phyloP scores from a whole-genome alignment of 2,888 invertebrate species.

The Hydrotaea cyrtoneurina region DNA sequence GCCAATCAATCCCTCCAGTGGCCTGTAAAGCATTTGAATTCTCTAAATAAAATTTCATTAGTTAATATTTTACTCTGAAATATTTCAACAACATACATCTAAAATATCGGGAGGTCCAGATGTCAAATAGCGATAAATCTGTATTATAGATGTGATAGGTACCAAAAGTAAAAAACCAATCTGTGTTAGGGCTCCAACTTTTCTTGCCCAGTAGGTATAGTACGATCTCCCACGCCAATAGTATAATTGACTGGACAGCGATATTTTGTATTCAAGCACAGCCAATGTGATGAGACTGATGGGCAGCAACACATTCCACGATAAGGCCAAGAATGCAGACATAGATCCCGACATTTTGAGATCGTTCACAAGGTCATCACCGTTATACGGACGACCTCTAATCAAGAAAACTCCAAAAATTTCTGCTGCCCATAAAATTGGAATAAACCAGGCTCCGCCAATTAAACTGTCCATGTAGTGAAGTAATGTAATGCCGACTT shows the following conservation, averaged over 20 bases:
- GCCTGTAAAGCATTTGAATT: conserved; percentile 91
- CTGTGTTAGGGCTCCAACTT: conserved; percentile 89
- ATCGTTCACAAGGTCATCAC: conserved; percentile 81
- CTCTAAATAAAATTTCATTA: conserved; percentile 83
- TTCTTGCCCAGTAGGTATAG: conserved; percentile 90
- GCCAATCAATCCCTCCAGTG: conserved; percentile 81
- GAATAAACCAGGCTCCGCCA: conserved; percentile 93
- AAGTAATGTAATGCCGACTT: conserved; percentile 90
- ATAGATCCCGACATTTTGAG: conserved; percentile 82
- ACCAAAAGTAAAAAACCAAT: conserved; percentile 88
- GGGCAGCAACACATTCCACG: conserved; percentile 93
- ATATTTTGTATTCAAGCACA: conserved; percentile 87
- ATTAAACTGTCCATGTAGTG: conserved; percentile 92
- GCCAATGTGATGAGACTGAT: conserved; percentile 89
- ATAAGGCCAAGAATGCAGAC: conserved; percentile 87
- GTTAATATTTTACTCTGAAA: conserved; percentile 14
- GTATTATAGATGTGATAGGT: conserved; percentile 82
- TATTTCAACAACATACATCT: conserved; percentile 85
- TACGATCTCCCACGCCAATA: conserved; percentile 87
- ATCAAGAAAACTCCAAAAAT: conserved; percentile 92
- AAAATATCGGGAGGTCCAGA: conserved; percentile 92
- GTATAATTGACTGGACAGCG: conserved; percentile 86
- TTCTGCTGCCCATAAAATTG: conserved; percentile 88
- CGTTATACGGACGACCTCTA: conserved; percentile 92
- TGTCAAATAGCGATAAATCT: conserved; percentile 89